phyloP scores from a whole-genome alignment of 2,888 invertebrate genomes.

The Perizoma affinitatum region DNA sequence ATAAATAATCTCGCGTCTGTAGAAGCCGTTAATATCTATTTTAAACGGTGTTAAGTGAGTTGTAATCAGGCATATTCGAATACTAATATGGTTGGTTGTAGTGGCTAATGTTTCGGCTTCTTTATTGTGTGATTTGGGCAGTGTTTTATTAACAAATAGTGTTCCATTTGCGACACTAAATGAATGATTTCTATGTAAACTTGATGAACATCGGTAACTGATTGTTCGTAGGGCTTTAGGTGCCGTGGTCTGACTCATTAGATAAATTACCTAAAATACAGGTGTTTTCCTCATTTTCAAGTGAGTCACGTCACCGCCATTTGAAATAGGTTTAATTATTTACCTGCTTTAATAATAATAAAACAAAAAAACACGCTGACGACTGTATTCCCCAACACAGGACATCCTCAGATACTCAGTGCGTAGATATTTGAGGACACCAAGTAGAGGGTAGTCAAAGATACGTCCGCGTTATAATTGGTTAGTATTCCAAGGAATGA shows the following conservation, averaged over 20 bases:
- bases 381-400: no score
- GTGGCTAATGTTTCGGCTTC: conserved; percentile 20
- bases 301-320: no score
- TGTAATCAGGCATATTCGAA: conserved; percentile 49
- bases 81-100: conserved; percentile 45
- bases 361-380: no score
- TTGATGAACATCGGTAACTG: neutral
- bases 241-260: conserved; percentile 1
- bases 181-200: conserved; percentile 4
- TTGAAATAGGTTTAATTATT: no score
- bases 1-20: conserved; percentile 66
- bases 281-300: neutral
- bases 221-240: no score
- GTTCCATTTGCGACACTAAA: conserved; percentile 21
- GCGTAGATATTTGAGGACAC: no score
- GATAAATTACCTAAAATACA: neutral
- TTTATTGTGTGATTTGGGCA: conserved; percentile 13
- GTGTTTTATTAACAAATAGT: conserved; percentile 17
- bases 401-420: no score
- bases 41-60: conserved; percentile 60
- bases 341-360: no score
- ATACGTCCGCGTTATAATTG: no score
- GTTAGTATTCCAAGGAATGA: no score
- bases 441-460: no score
- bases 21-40: conserved; percentile 64